Evolutionary conservation across 2,113 vertebrate genomes (phyloP), one percentile per base, ranked within the genome.

Genomic region (Triplophysa tibetana): DNA sequence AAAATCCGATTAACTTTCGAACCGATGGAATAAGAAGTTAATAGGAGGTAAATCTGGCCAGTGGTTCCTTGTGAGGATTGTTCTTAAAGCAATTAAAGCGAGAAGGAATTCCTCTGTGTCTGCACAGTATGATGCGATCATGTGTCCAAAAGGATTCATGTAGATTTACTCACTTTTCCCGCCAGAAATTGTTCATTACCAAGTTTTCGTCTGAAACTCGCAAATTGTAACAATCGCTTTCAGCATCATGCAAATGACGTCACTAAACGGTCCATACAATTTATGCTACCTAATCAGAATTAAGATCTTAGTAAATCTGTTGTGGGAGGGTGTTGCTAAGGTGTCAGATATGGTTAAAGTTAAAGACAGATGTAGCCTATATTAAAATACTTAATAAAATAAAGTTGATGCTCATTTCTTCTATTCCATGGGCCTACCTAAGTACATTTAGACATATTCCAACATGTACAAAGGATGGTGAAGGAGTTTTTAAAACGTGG

Each of bases 61-160:
- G 92, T 93, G 93, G 93, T 92, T 95, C 93, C 95, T 95, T 95
- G 94, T 95, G 93, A 92, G 90, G 92, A 94, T 90, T 93, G 92
- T 94, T 94, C 94, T 94, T 94, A 95, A 96, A 95, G 94, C 94
- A 96, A 95, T 96, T 96, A 96, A 96, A 95, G 93, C 93, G 94
- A 94, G 94, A 93, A 93, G 93, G 93, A 95, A 95, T 96, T 95
- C 93, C 92, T 94, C 94, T 94, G 93, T 93, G 92, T 60, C 93
- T 52, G 16, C 13, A 86, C 93, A 93, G 93, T 92, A 92, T 91
- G 91, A 92, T 91, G 91, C 91, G 43, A 45, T 91, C 92, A 93
- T 92, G 93, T 93, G 95, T 95, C 95, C 94, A 93, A 92, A 93
- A 90, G 88, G 90, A 88, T 92, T 93, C 92, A 45, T 45, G 43